A percentile compares a stretch with the other conserved stretches of the same genome.
phyloP scores from a whole-genome alignment of 2,888 invertebrate species.

The Pecten maximus region DNA sequence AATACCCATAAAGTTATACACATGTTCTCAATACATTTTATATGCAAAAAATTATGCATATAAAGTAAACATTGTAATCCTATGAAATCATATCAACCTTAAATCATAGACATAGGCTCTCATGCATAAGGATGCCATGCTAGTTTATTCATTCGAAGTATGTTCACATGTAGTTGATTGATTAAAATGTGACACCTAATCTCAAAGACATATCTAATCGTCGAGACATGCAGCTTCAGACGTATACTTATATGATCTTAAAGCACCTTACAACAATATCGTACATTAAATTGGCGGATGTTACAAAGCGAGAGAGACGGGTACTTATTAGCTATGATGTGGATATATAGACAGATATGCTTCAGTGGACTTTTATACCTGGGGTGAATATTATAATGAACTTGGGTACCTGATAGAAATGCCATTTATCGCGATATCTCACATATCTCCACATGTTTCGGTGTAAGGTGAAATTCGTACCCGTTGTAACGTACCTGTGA shows the following conservation, averaged over 20 bases:
- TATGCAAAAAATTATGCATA: too few species aligned
- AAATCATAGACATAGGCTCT: too few species aligned
- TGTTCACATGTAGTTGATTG: not conserved
- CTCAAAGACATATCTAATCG: not conserved
- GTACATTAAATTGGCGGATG: not conserved
- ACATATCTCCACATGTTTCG: not conserved
- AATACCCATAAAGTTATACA: too few species aligned
- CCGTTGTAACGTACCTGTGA: not conserved
- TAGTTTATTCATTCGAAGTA: too few species aligned
- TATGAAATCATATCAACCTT: too few species aligned
- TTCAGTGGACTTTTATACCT: not conserved
- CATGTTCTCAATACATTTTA: too few species aligned
- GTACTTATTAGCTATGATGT: not conserved
- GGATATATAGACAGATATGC: constrained; percentile 1
- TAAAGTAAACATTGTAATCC: too few species aligned
- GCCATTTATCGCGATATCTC: constrained; percentile 27
- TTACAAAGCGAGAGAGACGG: not conserved
- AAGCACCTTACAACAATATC: not conserved
- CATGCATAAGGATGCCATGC: too few species aligned
- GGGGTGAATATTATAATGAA: constrained; percentile 23
- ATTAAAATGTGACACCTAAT: not conserved
- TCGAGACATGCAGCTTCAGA: not conserved
- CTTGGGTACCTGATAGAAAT: constrained; percentile 11
- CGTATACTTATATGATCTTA: not conserved
- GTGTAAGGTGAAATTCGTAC: not conserved